Conservation (phyloP, 2,888 invertebrate genomes). For the Pammene fasciana region DNA sequence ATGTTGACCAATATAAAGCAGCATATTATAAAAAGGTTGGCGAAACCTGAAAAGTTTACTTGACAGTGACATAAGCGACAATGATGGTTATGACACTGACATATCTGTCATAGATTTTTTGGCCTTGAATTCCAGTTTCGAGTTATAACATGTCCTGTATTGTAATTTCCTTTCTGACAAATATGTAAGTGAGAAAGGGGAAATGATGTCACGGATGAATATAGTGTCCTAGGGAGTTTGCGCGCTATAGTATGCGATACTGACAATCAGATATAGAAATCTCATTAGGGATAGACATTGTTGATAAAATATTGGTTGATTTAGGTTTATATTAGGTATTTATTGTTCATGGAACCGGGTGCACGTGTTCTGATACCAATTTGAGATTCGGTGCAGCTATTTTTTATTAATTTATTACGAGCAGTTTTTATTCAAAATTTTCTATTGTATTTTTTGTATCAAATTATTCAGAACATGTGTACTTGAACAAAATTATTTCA, state of each 20-base stretch:
- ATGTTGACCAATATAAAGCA: too few species aligned
- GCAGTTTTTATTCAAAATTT: slow-evolving; percentile 6
- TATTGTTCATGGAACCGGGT: slow-evolving; percentile 66
- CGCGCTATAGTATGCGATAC: slow-evolving; percentile 32
- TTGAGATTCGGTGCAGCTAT: slow-evolving; percentile 31
- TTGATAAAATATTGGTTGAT: slow-evolving; percentile 66
- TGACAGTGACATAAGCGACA: too few species aligned
- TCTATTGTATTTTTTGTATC: background rate
- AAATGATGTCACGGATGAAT: background rate
- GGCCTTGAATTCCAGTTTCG: too few species aligned
- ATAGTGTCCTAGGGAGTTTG: slow-evolving; percentile 5
- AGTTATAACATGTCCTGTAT: background rate
- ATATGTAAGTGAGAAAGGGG: background rate
- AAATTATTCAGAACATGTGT: slow-evolving; percentile 26
- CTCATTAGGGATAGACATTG: slow-evolving; percentile 75
- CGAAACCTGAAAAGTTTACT: too few species aligned
- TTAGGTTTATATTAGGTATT: slow-evolving; percentile 75
- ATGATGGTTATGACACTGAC: too few species aligned
- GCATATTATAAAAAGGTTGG: too few species aligned
- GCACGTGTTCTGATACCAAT: slow-evolving; percentile 52
- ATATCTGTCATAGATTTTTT: too few species aligned
- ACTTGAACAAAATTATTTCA: slow-evolving; percentile 19
- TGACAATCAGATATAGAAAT: slow-evolving; percentile 69
- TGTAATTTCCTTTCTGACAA: background rate
- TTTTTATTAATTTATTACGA: slow-evolving; percentile 16